A percentile compares a stretch with the other conserved stretches of the same genome.
phyloP scores from a whole-genome alignment of 2,797 vertebrate genomes.

The Limnodromus scolopaceus region DNA sequence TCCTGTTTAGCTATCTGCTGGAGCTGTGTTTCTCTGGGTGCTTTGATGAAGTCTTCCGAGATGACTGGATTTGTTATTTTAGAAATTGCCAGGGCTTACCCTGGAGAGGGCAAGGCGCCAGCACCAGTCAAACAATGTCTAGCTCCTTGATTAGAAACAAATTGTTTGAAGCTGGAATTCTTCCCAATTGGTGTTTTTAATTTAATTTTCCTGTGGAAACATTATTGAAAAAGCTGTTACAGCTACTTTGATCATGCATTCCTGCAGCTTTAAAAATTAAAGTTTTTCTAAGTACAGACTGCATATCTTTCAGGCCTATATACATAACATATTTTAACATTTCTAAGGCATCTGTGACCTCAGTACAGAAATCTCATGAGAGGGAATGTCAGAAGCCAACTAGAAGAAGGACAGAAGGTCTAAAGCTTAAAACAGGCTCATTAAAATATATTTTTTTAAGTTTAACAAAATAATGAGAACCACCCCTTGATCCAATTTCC shows the following conservation, averaged over 20 bases:
- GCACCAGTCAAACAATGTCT: neutral
- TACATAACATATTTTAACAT: neutral
- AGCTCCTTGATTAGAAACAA: neutral
- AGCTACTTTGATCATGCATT: neutral
- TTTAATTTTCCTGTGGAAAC: neutral
- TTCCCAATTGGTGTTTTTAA: neutral
- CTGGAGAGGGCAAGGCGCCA: neutral
- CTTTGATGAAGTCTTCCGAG: neutral
- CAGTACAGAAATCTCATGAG: neutral
- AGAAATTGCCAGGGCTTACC: neutral
- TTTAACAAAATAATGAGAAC: neutral
- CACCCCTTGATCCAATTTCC: neutral
- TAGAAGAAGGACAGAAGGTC: neutral
- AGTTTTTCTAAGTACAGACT: neutral
- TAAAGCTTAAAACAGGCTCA: neutral
- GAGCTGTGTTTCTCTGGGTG: neutral
- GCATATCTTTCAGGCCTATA: neutral
- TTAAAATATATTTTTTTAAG: neutral
- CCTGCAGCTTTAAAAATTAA: neutral
- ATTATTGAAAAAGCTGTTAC: neutral
- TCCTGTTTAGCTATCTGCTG: rapidly evolving
- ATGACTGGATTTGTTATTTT: neutral
- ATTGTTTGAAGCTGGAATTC: neutral
- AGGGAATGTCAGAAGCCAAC: neutral
- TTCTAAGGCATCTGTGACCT: neutral